Evolutionary conservation across 2,113 vertebrate genomes (phyloP), one percentile per base, ranked within the genome.

Genomic region (Tragelaphus imberbis): DNA sequence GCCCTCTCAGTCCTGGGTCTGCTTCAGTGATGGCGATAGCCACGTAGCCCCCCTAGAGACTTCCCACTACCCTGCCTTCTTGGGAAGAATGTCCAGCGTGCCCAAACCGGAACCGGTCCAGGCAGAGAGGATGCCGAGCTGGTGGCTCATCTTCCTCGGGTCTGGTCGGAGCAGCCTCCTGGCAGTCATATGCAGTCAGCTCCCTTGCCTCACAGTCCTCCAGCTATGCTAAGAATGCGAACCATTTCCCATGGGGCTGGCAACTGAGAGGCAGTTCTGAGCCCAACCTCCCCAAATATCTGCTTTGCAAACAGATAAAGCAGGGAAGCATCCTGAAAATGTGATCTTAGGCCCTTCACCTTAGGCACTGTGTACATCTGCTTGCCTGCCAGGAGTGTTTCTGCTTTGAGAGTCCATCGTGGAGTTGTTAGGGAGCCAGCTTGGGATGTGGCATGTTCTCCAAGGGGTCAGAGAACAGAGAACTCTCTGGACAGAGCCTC

Each of bases 241-340:
- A 90, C 96, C 97, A 98, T 98, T 95, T 98, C 91, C 95, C 97
- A 12, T 25, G 96, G 96, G 95, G 94, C 97, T 94, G 94, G 95
- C 95, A 97, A 49, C 94, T 85, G 1, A 88, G 56, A 95, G 95
- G 97, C 96, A 95, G 97, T 91, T 4, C 27, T 47, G 61, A 96
- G 96, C 96, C 81, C 90, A 94, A 8, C 94, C 97, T 97, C 25
- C 19, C 96, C 90, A 96, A 98, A 97, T 90, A 97, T 97, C 97
- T 98, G 95, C 95, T 97, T 88, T 97, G 88, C 95, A 98, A 97
- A 97, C 86, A 98, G 97, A 98, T 88, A 96, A 94, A 98, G 87
- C 82, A 93, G 63, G 86, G 93, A 98, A 95, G 90, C 97, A 97
- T 98, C 90, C 84, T 87, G 93, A 98, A 96, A 97, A 98, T 97